Base-by-base conservation (phyloP, 2,113 vertebrate genomes). In the Phodopus roborovskii region DNA sequence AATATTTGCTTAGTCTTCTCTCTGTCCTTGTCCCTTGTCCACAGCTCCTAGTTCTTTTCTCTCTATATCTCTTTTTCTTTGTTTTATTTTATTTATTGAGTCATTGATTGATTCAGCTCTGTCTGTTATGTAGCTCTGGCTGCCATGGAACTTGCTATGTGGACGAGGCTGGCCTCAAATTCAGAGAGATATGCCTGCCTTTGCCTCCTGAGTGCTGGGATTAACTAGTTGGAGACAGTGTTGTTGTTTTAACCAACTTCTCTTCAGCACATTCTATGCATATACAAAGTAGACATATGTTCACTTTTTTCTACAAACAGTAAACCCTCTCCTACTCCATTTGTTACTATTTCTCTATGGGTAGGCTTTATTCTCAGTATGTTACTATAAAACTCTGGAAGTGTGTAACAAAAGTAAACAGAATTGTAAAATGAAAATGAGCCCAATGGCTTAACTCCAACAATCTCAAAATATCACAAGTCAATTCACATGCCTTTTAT, bases 331-430 rank as follows among this genome's bases (percentile, higher is more conserved):
- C 77, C 58, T 85, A 10, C 53, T 70, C 22, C 33, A 88, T 87
- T 11, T 22, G 16, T 79, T 39, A 79, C 62, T 74, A 17, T 86
- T 17, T 92, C 60, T 79, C 71, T 62, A 66, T 28, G 36, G 11
- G 24, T 87, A 82, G 58, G 53, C 33, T 92, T 90, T 60, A 36
- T 81, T 81, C 77, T 92, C 70, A 87, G 81, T 86, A 42, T 26
- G 33, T 50, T 87, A n/a, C 84, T 83, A 45, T 1, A 7, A 90
- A 92, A 83, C 60, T 39, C 71, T 92, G 84, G 11, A 84, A 91
- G 56, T 12, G 77, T 75, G 15, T 84, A 74, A 58, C 22, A 79
- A 84, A 96, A 58, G n/a, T 50, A 82, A 82, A 94, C 68, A 93
- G 58, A 78, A 68, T 68, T 48, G 0, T 17, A 33, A 64, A 78